phyloP scores from a whole-genome alignment of 64 coral and sea anemone species.

The Porites lutea region DNA sequence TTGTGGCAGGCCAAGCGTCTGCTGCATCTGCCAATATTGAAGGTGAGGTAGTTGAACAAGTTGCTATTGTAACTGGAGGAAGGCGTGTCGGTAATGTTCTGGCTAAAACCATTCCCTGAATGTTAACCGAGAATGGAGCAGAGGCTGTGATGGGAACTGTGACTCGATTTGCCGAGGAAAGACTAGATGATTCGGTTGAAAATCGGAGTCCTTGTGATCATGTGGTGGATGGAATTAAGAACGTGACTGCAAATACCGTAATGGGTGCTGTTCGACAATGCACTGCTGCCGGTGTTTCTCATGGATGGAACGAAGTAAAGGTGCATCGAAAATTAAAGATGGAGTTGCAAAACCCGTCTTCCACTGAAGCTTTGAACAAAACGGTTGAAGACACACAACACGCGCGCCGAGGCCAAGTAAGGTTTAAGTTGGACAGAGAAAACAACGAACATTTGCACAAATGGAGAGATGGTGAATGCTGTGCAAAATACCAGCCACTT shows the following conservation, averaged over 20 bases:
- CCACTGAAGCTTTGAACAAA: neutral
- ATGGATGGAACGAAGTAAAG: neutral
- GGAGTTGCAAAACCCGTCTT: neutral
- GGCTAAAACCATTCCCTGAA: neutral
- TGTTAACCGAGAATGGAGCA: conserved; percentile 24
- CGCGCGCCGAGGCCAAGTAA: neutral
- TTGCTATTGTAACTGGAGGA: conserved; percentile 31
- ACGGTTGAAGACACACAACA: neutral
- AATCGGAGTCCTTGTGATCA: conserved; percentile 49
- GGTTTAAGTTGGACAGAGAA: neutral
- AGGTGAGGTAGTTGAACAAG: conserved; percentile 49
- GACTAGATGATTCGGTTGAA: conserved; percentile 61
- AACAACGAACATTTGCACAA: conserved; percentile 3
- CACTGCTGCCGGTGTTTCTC: neutral
- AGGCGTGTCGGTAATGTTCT: conserved; percentile 12
- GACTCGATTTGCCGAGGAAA: conserved; percentile 31
- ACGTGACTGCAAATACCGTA: neutral
- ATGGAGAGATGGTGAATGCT: neutral
- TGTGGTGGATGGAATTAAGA: neutral
- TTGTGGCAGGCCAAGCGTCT: neutral
- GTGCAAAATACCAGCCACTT: neutral
- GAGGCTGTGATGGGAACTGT: conserved; percentile 12
- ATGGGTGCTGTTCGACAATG: neutral
- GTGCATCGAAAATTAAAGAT: neutral
- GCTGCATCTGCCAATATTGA: conserved; percentile 47